Evolutionary conservation across 2,113 vertebrate species (phyloP), one percentile per base, ranked within the genome.

Genomic region (Pteronura brasiliensis): DNA sequence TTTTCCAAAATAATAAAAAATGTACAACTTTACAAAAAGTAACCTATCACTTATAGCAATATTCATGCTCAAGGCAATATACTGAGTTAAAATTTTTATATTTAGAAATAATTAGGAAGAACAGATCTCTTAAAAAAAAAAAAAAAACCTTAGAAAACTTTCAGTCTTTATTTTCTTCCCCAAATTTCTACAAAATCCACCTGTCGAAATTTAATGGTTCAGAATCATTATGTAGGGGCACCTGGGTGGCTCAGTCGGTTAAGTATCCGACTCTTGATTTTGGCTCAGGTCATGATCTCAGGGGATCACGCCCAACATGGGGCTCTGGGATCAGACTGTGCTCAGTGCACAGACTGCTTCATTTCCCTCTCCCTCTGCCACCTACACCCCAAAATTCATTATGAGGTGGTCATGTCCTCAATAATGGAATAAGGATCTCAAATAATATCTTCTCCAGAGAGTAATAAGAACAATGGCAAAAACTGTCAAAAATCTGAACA

Each of bases 41-140:
- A 96, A 84, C 34, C 20, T 34, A 72, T 36, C 63, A 91, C 39
- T 59, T 94, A 79, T 9, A 72, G 12, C 5, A 82, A 92, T 72
- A 90, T 84, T 72, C 15, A n/a, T 36, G 47, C 57, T 82, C 74
- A 91, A 87, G 36, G 36, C 63, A 81, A 85, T 49, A 52, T 7
- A 69, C 1, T 72, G 11, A 42, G 34, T 44, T 80, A 79, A 57
- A 86, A 72, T 29, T 52, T 93, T 90, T 87, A 21, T n/a, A 79
- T 63, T 91, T 83, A 91, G 52, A 97, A 95, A 90, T 77, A 90
- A 82, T 69, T 47, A 47, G 6, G 47, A 95, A 47, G 34, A 59
- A 80, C 18, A 89, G 44, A 76, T 83, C 6, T 67, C 27, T 29
- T 76, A 14, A 14, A 76, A 47, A 17, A 42, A 42, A 42, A 42